Conservation (phyloP, 2,113 vertebrate species). For the Rhinopomastus cyanomelas region DNA sequence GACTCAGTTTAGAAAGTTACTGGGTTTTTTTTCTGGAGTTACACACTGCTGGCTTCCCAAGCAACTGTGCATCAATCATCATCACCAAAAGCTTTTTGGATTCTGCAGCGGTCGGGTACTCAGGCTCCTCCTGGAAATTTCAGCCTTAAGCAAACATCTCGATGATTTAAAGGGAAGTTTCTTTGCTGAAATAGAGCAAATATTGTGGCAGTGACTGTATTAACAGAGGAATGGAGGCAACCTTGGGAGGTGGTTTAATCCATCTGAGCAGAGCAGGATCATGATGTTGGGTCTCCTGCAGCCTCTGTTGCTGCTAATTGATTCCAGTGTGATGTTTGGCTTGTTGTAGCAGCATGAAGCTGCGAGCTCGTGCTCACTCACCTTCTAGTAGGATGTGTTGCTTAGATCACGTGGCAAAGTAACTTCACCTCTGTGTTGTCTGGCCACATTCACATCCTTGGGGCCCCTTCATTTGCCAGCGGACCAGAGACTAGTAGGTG, state of each 20-base stretch:
- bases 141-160: neutral
- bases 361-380: neutral
- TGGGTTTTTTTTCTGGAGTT: neutral
- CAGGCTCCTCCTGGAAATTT: neutral
- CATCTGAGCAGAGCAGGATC: neutral
- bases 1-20: neutral
- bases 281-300: neutral
- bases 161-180: neutral
- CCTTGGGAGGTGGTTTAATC: neutral
- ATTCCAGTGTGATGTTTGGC: neutral
- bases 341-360: neutral
- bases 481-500: neutral
- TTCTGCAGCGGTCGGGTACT: neutral
- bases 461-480: neutral
- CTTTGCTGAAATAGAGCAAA: neutral
- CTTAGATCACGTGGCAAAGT: neutral
- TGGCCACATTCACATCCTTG: neutral
- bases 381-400: neutral
- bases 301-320: constrained; percentile 2
- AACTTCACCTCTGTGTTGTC: neutral
- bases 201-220: neutral
- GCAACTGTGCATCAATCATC: neutral
- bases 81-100: neutral
- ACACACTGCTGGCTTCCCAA: neutral
- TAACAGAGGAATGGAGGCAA: neutral